Conservation (phyloP, 2,888 invertebrate species). For the Epistrophella euchroma region DNA sequence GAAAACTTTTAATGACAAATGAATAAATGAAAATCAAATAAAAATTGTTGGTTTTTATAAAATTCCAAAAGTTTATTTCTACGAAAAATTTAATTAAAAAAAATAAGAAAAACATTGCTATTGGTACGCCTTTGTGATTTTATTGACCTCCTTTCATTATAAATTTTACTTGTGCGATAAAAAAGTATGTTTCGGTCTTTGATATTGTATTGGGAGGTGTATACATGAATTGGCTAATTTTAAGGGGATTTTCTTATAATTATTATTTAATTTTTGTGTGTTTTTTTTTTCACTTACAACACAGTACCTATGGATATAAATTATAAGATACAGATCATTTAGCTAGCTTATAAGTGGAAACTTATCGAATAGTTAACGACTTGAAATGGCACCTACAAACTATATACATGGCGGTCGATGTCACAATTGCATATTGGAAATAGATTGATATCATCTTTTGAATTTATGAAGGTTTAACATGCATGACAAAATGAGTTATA, state of each 20-base stretch:
- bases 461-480: slow-evolving; percentile 49
- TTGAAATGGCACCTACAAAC: slow-evolving; percentile 46
- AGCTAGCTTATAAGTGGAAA: slow-evolving; percentile 41
- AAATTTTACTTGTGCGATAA: slow-evolving; percentile 38
- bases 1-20: background rate
- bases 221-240: slow-evolving; percentile 30
- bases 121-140: slow-evolving; percentile 52
- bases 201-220: background rate
- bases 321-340: slow-evolving; percentile 57
- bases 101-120: background rate
- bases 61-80: background rate
- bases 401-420: slow-evolving; percentile 45
- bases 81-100: background rate
- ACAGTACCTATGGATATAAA: background rate
- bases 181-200: slow-evolving; percentile 4
- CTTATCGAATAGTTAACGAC: slow-evolving; percentile 62
- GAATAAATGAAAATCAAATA: background rate
- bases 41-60: background rate
- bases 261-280: slow-evolving; percentile 17
- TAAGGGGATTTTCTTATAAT: slow-evolving; percentile 16
- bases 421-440: slow-evolving; percentile 54
- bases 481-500: slow-evolving; percentile 26
- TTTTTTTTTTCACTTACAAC: slow-evolving; percentile 18
- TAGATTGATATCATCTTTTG: slow-evolving; percentile 48
- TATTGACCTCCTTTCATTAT: slow-evolving; percentile 73